phyloP scores from a whole-genome alignment of 2,888 invertebrate genomes.

The Tachina grossa region DNA sequence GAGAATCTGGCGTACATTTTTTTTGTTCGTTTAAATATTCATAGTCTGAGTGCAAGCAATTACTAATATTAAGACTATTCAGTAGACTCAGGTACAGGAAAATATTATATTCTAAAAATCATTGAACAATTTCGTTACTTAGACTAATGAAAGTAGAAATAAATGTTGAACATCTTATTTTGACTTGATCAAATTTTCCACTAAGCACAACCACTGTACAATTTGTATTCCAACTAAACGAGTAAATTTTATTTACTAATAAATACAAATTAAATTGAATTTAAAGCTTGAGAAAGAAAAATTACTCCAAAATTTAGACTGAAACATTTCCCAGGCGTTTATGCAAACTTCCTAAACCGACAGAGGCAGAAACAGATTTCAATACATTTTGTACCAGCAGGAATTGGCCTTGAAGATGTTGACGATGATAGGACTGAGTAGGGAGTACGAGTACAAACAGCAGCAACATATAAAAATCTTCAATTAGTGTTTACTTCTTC shows the following conservation, averaged over 20 bases:
- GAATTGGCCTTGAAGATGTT: constrained; percentile 9
- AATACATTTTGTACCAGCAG: constrained; percentile 30
- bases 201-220: background rate
- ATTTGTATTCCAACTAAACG: no score
- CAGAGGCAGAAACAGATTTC: constrained; percentile 30
- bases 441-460: constrained; percentile 24
- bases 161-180: no score
- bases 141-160: no score
- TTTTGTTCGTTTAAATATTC: no score
- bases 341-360: constrained; percentile 5
- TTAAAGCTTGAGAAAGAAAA: constrained; percentile 26
- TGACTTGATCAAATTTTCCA: background rate
- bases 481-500: constrained; percentile 46
- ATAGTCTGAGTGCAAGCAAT: no score
- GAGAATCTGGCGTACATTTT: no score
- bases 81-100: no score
- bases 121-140: no score
- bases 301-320: constrained; percentile 39
- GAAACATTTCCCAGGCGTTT: constrained; percentile 40
- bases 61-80: no score
- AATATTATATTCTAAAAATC: no score
- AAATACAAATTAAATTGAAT: background rate
- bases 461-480: constrained; percentile 40
- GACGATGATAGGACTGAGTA: constrained; percentile 18
- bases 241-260: background rate